Evolutionary conservation across 2,888 invertebrate species (phyloP).

Genomic region (Calameuta pallipes): DNA sequence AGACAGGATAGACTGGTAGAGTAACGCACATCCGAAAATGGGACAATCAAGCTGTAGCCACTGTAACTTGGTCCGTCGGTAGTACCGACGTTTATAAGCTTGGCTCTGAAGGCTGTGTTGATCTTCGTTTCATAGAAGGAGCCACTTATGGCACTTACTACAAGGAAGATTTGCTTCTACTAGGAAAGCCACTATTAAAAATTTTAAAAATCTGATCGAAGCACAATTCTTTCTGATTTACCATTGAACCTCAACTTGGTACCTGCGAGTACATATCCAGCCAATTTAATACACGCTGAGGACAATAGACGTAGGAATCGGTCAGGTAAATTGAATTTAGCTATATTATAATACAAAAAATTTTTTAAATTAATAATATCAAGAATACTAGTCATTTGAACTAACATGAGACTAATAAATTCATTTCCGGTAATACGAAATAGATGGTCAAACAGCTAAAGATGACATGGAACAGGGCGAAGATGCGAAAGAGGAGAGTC

Average conservation of each 20-base stretch:
- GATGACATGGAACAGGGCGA: no score
- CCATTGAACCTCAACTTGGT: slow-evolving; percentile 77
- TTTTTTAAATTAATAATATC: no score
- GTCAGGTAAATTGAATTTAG: slow-evolving; percentile 57
- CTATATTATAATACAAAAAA: background rate
- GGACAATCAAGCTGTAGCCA: slow-evolving; percentile 89
- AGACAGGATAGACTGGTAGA: slow-evolving; percentile 77
- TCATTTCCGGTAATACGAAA: no score
- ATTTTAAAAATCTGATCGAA: slow-evolving; percentile 33
- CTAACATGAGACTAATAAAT: no score
- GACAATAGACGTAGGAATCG: slow-evolving; percentile 72
- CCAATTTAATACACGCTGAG: slow-evolving; percentile 76
- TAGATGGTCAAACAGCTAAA: no score
- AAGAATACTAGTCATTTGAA: no score
- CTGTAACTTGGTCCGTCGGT: slow-evolving; percentile 84
- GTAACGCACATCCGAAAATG: slow-evolving; percentile 88
- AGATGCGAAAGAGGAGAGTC: no score
- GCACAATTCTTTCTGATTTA: slow-evolving; percentile 66
- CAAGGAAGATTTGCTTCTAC: slow-evolving; percentile 82
- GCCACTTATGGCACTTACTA: slow-evolving; percentile 81
- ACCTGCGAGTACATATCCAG: slow-evolving; percentile 58
- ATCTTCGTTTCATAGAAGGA: slow-evolving; percentile 64
- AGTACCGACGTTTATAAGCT: slow-evolving; percentile 86
- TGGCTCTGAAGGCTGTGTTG: slow-evolving; percentile 61
- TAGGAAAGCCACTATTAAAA: slow-evolving; percentile 70